Evolutionary conservation across 2,797 vertebrate genomes (phyloP), one percentile per base, ranked within the genome.

Genomic region (Siniperca obscura): DNA sequence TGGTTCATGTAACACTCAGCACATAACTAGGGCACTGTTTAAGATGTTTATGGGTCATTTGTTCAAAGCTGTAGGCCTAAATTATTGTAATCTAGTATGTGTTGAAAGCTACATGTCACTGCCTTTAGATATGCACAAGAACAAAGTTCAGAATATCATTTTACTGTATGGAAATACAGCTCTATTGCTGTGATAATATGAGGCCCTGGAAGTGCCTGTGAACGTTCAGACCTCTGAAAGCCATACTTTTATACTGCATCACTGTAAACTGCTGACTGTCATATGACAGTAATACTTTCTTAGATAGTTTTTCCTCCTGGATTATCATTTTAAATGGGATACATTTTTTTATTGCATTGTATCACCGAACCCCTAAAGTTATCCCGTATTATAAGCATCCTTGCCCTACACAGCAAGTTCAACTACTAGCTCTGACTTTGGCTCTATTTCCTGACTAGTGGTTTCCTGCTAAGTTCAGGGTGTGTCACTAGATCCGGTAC

Each of bases 401-500:
- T 68, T 46, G 2, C 21, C 1, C 4, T 34, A 6, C 22, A 65
- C 3, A 25, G 21, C 16, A 68, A n/a, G 11, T 62, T 44, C 3
- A 60, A 27, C 34, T 56, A 9, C 38, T 38, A 10, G 22, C 36
- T 19, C 52, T 52, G 46, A 70, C 70, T 86, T 65, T 56, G 62
- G 16, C 78, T 68, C 6, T 22, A 11, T 79, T 86, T 81, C 84
- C 62, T 74, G 14, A n/a, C 25, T n/a, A 6, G 52, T 38, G 40
- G 53, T 77, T 84, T 87, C 36, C 74, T 83, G 22, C 59, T 59
- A 19, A 50, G 44, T 72, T 87, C 36, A 78, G 87, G 92, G 92
- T 67, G 91, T 93, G 93, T 70, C 84, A 19, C 70, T 82, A 42
- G 44, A 89, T 90, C 88, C 85, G 82, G 87, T 46, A 68, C 62